Conservation (phyloP, 2,113 vertebrate genomes). For the Gnathonemus echidnorhynchus region DNA sequence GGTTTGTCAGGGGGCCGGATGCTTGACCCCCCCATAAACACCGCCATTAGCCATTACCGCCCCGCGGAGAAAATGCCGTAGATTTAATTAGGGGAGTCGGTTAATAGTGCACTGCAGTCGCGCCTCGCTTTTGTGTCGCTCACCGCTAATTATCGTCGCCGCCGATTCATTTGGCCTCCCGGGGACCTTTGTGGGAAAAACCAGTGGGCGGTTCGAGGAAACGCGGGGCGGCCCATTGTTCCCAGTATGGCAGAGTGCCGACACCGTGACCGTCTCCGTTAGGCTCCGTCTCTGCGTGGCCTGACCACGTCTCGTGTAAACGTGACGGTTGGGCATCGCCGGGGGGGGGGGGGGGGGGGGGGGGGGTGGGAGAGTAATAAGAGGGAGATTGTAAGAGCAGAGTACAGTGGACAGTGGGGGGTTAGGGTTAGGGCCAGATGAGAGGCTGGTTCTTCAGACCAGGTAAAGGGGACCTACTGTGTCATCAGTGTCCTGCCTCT, state of each 20-base stretch:
- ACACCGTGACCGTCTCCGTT: background rate
- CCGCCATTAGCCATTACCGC: slow-evolving; percentile 24
- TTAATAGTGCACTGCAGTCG: slow-evolving; percentile 17
- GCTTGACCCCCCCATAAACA: slow-evolving; percentile 35
- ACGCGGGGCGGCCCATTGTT: background rate
- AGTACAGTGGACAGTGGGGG: background rate
- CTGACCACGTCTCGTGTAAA: background rate
- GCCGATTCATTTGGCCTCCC: background rate
- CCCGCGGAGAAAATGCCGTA: slow-evolving; percentile 36
- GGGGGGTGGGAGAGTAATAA: background rate
- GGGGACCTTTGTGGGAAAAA: slow-evolving; percentile 13
- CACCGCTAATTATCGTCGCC: slow-evolving; percentile 22
- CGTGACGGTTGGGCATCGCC: background rate
- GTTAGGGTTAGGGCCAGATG: background rate
- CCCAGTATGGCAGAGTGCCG: background rate
- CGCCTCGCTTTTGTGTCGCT: slow-evolving; percentile 14
- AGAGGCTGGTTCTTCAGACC: background rate
- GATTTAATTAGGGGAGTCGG: slow-evolving; percentile 27
- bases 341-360: too few species aligned
- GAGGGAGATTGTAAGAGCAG: background rate
- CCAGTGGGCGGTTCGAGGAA: slow-evolving; percentile 45
- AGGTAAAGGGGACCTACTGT: slow-evolving; percentile 43
- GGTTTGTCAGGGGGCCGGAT: slow-evolving; percentile 20
- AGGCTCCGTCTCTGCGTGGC: background rate
- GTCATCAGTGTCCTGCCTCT: slow-evolving; percentile 63